These are phyloP conservation scores for Ceratotherium simum DNA, from an alignment of 2,113 vertebrate species.

Conservation along the genomic window DNA sequence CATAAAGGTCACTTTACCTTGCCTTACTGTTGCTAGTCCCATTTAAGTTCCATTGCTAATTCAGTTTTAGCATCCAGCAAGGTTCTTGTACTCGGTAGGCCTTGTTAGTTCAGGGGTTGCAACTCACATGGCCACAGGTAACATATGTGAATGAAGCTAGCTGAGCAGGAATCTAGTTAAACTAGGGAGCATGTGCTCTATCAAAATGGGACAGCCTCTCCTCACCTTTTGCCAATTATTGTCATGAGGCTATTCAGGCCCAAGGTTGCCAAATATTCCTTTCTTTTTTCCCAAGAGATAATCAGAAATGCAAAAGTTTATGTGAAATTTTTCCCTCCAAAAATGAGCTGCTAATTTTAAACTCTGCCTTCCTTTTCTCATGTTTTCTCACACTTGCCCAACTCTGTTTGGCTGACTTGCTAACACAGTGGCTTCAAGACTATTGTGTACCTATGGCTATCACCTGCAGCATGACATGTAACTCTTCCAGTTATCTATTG, in stretches of 20 bases:
- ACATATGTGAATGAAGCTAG: neutral
- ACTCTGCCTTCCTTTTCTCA: constrained; percentile 12
- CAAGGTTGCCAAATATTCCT: neutral
- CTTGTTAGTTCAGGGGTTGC: neutral
- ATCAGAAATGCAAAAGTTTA: neutral
- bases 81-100: neutral
- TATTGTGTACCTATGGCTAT: neutral
- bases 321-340: neutral
- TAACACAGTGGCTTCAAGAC: neutral
- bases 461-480: neutral
- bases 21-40: neutral
- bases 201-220: neutral
- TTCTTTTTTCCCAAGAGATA: neutral
- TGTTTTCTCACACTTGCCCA: neutral
- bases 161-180: neutral
- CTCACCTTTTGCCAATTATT: neutral
- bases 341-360: neutral
- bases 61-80: neutral
- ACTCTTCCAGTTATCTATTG: neutral
- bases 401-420: neutral
- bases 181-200: neutral
- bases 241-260: neutral
- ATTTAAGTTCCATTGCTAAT: neutral
- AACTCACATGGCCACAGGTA: neutral
- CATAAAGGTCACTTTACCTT: neutral